Conservation (phyloP, 2,113 vertebrate species). For the Tiliqua scincoides region DNA sequence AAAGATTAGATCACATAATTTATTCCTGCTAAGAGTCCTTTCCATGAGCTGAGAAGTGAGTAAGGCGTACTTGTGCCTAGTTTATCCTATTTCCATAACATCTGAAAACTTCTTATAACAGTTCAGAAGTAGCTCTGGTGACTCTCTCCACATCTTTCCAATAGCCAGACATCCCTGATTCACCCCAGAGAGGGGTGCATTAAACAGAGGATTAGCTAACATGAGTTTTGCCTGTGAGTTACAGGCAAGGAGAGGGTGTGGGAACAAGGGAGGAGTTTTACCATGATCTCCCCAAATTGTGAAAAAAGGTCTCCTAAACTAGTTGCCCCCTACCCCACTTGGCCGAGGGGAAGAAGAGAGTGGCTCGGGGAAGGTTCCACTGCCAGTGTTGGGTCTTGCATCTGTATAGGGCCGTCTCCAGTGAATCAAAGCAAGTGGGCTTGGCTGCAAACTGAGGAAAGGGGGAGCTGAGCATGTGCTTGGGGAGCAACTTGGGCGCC, state of each 20-base stretch:
- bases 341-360: background rate
- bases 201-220: background rate
- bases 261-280: background rate
- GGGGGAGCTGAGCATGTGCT: slow-evolving; percentile 15
- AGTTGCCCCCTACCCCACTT: background rate
- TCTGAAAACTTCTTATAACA: background rate
- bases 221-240: background rate
- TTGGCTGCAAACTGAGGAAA: slow-evolving; percentile 33
- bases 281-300: accelerated
- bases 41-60: background rate
- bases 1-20: background rate
- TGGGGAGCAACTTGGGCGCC: slow-evolving; percentile 48
- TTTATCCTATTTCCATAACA: background rate
- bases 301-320: no score
- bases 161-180: background rate
- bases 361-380: slow-evolving; percentile 14
- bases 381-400: background rate
- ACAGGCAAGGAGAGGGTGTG: background rate
- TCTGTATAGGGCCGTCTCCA: background rate
- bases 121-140: background rate
- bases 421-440: background rate
- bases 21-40: background rate
- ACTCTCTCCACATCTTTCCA: background rate
- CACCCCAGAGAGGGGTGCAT: background rate
- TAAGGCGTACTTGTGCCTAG: background rate